Evolutionary conservation across 2,888 invertebrate species (phyloP), one percentile per base, ranked within the genome.

Genomic region (Noctua janthina): DNA sequence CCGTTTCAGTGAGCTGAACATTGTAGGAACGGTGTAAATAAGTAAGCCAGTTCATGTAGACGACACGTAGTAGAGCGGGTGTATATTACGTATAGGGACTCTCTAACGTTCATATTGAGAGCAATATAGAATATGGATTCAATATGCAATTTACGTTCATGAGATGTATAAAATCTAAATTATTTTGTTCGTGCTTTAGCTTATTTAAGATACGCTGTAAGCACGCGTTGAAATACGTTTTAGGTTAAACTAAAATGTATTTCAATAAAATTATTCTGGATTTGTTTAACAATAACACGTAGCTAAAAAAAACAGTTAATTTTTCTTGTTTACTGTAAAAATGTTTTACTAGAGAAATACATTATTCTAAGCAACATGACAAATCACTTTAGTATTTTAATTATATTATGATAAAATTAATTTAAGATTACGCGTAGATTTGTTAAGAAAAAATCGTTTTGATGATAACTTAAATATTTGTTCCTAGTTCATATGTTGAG

Each of bases 401-500:
- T 67, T 74, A 82, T 80, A 72, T 82, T 70, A 81, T 69, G 74
- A 68, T 82, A 66, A 74, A 73, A 69, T 59, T 82, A 89, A 70
- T 69, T 74, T 83, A 86, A 81, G 71, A 74, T 23, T 69, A 80
- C 15, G 46, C 78, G 79, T 88, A 90, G 87, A 81, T 85, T 89
- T 89, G 83, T 88, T 90, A 89, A 91, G 89, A 81, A 82, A 81
- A 89, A 78, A 78, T 83, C 82, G 85, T 89, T 89, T 88, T 84
- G 51, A 88, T 82, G 84, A 85, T 84, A 88, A 88, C 86, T 90
- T 91, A 78, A 91, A 91, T 91, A 91, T 92, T 93, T 91, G 93
- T 94, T 94, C 93, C 93, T 94, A 93, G 93, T 91, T 93, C 86
- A 90, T 86, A 89, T 90, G 83, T 90, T 88, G 90, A 91, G 89